Percentiles rank a stretch among this genome's conserved stretches.
phyloP scores from a whole-genome alignment of 2,113 vertebrate species.

The Gopherus evgoodei region DNA sequence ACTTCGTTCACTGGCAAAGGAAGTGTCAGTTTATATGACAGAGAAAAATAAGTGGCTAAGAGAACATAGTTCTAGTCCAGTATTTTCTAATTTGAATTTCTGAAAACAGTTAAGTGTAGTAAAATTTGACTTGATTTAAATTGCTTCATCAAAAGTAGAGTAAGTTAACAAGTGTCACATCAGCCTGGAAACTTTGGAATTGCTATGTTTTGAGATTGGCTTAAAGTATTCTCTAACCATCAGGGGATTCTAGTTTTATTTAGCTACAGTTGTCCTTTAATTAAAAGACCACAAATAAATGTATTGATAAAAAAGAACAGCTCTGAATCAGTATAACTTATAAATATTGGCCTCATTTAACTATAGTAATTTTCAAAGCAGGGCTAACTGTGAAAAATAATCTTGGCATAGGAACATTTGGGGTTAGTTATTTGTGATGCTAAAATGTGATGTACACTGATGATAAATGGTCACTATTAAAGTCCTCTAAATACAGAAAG shows the following conservation, averaged over 20 bases:
- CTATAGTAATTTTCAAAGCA: not conserved
- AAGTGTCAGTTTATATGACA: not conserved
- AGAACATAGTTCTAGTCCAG: not conserved
- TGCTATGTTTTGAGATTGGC: not conserved
- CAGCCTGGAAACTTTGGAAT: not conserved
- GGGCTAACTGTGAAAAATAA: not conserved
- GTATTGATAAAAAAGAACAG: not conserved
- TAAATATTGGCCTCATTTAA: not conserved
- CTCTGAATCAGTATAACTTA: not conserved
- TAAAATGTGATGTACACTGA: not conserved
- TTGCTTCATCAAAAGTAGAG: not conserved
- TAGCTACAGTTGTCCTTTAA: not conserved
- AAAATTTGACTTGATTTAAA: accelerated
- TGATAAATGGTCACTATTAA: not conserved
- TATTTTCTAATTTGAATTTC: not conserved
- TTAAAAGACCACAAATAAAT: not conserved
- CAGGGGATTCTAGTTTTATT: not conserved
- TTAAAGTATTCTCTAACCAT: not conserved
- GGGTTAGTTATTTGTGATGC: not conserved
- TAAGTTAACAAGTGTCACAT: not conserved
- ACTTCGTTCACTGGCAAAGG: not conserved
- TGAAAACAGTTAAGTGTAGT: not conserved
- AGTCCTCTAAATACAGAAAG: not conserved
- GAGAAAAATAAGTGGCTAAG: not conserved
- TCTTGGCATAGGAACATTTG: not conserved